Percentiles rank a stretch among this genome's conserved stretches.
phyloP scores from a whole-genome alignment of 2,797 vertebrate species.

The Parotocinclus haroldoi region DNA sequence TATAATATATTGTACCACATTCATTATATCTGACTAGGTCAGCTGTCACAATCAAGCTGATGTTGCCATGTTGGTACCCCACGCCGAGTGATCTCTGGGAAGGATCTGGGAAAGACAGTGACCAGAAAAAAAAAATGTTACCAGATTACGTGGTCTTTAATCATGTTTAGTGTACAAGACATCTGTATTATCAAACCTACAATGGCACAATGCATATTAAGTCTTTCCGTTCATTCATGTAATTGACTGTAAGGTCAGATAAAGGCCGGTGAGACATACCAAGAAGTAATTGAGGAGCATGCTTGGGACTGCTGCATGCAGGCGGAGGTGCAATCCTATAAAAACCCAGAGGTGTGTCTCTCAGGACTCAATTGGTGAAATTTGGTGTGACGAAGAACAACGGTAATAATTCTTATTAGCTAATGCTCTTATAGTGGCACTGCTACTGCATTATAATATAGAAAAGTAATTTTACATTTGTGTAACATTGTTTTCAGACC shows the following conservation, averaged over 20 bases:
- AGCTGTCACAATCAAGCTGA: too few species aligned
- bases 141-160: not conserved
- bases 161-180: conserved; percentile 8
- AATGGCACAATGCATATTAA: conserved; percentile 53
- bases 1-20: too few species aligned
- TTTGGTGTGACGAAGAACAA: conserved; percentile 44
- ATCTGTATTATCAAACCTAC: conserved; percentile 45
- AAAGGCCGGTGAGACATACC: conserved; percentile 49
- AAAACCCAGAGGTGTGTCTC: conserved; percentile 48
- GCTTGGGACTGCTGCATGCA: conserved; percentile 46
- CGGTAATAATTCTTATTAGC: conserved; percentile 31
- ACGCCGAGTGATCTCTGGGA: too few species aligned
- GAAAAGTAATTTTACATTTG: not conserved
- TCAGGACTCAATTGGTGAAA: conserved; percentile 21
- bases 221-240: conserved; percentile 52
- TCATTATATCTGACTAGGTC: too few species aligned
- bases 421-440: conserved; percentile 31
- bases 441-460: not conserved
- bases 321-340: conserved; percentile 57
- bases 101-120: too few species aligned
- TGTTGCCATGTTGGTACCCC: too few species aligned
- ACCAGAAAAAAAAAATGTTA: too few species aligned
- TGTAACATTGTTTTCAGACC: not conserved
- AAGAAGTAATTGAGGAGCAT: conserved; percentile 59
- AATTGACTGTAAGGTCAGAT: conserved; percentile 60